Evolutionary conservation across 2,888 invertebrate species (phyloP).

Genomic region (Hydrotaea diabolus): DNA sequence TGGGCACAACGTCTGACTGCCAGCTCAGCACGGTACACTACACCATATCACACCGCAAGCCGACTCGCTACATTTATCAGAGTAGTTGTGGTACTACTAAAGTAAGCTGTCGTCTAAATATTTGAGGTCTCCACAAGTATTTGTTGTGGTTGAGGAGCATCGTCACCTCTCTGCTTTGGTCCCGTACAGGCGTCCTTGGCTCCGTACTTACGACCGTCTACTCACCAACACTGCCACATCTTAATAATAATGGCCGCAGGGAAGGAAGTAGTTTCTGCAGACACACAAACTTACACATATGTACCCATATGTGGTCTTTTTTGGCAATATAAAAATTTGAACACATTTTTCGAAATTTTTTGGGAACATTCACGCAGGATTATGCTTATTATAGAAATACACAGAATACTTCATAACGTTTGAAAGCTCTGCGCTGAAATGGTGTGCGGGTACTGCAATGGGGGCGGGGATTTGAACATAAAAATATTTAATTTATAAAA

Average conservation of each 20-base stretch:
- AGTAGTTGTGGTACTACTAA: neutral
- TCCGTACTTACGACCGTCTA: neutral
- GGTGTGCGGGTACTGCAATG: neutral
- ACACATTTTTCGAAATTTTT: constrained; percentile 26
- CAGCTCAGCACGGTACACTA: too few species aligned
- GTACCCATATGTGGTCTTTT: neutral
- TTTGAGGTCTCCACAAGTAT: constrained; percentile 44
- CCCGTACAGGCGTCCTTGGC: neutral
- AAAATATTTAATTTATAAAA: constrained; percentile 36
- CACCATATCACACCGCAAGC: too few species aligned
- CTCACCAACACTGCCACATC: constrained; percentile 13
- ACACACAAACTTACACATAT: neutral
- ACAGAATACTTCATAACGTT: neutral
- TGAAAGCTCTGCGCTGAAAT: neutral
- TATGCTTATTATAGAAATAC: constrained; percentile 24
- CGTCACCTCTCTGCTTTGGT: neutral
- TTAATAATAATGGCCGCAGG: neutral
- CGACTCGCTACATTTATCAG: neutral
- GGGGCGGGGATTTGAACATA: neutral
- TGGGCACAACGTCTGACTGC: neutral
- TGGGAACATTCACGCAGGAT: neutral
- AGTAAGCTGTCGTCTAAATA: constrained; percentile 36
- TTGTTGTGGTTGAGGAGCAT: constrained; percentile 41
- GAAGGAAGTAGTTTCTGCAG: too few species aligned
- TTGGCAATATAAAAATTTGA: constrained; percentile 20